Percentiles rank a stretch among this genome's conserved stretches.
Conservation (phyloP, 37 sponge, comb jelly and placozoan species). For the Mnemiopsis leidyi region DNA sequence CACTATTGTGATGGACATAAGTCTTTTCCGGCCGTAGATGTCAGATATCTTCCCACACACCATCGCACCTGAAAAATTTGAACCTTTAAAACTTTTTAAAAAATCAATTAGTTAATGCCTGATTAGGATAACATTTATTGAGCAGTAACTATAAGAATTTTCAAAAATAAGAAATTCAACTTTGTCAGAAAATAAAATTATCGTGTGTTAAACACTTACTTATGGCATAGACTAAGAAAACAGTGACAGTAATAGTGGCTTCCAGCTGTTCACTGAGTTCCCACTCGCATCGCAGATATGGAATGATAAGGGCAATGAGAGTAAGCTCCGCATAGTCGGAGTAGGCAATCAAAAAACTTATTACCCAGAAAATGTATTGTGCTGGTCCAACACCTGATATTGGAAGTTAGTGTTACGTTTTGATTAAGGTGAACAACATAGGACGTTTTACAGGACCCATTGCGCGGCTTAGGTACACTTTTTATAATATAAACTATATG, state of each 20-base stretch:
- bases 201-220: background rate
- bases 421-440: too few species aligned
- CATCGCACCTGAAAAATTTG: constrained; percentile 30
- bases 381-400: constrained; percentile 7
- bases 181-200: background rate
- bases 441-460: too few species aligned
- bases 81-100: too few species aligned
- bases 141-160: too few species aligned
- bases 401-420: background rate
- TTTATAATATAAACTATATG: too few species aligned
- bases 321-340: constrained; percentile 64
- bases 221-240: constrained; percentile 54
- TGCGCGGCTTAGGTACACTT: too few species aligned
- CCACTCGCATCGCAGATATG: constrained; percentile 58
- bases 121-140: too few species aligned
- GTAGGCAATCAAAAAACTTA: constrained; percentile 65
- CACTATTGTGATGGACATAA: constrained; percentile 29
- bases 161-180: too few species aligned
- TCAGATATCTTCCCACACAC: constrained; percentile 35
- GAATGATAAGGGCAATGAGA: constrained; percentile 60
- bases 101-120: too few species aligned
- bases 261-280: background rate
- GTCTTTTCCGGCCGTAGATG: background rate
- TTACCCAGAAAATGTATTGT: constrained; percentile 8
- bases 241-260: constrained; percentile 37